Percentiles rank a stretch among this genome's conserved stretches.
Evolutionary conservation across 2,113 vertebrate genomes (phyloP).

Genomic region (Ellobius talpinus): DNA sequence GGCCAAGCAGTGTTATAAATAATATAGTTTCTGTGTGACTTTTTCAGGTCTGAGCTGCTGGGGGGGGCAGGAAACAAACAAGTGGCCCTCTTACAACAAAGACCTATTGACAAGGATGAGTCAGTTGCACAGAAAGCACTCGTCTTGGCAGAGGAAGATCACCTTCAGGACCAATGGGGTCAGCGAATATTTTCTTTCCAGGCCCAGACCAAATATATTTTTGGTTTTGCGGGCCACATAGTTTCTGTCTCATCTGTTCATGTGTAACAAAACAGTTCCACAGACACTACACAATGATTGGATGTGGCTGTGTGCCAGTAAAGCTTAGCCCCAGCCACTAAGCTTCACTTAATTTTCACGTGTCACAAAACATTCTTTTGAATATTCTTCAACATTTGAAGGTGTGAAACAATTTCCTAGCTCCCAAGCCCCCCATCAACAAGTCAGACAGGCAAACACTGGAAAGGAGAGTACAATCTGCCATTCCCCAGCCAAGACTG

Average conservation of each 20-base stretch:
- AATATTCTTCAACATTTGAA: not conserved
- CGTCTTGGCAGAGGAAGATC: not conserved
- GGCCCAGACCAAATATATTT: not conserved
- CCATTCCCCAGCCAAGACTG: not conserved
- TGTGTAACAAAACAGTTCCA: not conserved
- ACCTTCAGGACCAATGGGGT: not conserved
- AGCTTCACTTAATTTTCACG: slow-evolving; percentile 14
- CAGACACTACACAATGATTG: not conserved
- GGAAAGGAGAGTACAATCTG: not conserved
- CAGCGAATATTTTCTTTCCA: not conserved
- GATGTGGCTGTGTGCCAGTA: not conserved
- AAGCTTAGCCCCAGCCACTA: not conserved
- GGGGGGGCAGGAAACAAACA: too few relatives aligned
- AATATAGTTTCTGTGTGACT: too few relatives aligned
- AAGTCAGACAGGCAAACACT: not conserved
- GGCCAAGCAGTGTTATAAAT: too few relatives aligned
- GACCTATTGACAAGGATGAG: not conserved
- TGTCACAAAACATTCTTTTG: not conserved
- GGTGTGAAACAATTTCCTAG: not conserved
- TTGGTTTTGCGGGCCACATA: not conserved
- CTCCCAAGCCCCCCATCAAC: not conserved
- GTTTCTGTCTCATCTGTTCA: not conserved
- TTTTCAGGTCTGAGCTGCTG: too few relatives aligned
- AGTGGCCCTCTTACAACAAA: not conserved
- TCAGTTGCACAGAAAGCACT: not conserved